Evolutionary conservation across 2,797 vertebrate species (phyloP).

Genomic region (Cercopithecus diana): DNA sequence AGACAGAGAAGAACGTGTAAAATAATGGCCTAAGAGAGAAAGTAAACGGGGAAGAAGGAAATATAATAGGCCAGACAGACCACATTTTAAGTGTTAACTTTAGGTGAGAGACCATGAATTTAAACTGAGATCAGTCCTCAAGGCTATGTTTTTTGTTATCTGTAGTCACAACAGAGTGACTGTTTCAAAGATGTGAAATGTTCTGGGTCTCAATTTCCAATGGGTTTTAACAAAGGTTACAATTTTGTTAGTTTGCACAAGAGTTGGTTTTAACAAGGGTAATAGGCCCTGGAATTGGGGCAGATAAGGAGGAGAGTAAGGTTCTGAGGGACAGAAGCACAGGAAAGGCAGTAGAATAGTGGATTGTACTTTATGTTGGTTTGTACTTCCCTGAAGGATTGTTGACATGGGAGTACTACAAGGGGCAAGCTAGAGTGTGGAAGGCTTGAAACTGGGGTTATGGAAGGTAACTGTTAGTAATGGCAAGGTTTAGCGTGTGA

Average conservation of each 20-base stretch:
- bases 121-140: not conserved
- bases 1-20: not conserved
- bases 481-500: not conserved
- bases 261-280: not conserved
- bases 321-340: not conserved
- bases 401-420: not conserved
- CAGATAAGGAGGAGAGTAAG: not conserved
- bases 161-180: not conserved
- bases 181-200: not conserved
- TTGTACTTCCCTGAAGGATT: not conserved
- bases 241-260: not conserved
- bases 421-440: not conserved
- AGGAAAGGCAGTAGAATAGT: not conserved
- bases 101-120: not conserved
- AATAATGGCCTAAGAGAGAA: not conserved
- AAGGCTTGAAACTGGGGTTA: not conserved
- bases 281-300: not conserved
- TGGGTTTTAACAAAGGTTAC: not conserved
- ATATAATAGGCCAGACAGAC: not conserved
- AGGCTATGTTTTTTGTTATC: not conserved
- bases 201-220: not conserved
- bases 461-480: not conserved
- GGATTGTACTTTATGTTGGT: fast-evolving
- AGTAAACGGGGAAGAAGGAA: not conserved
- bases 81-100: not conserved